phyloP scores from a whole-genome alignment of 2,113 vertebrate species.

The Gymnobelideus leadbeateri region DNA sequence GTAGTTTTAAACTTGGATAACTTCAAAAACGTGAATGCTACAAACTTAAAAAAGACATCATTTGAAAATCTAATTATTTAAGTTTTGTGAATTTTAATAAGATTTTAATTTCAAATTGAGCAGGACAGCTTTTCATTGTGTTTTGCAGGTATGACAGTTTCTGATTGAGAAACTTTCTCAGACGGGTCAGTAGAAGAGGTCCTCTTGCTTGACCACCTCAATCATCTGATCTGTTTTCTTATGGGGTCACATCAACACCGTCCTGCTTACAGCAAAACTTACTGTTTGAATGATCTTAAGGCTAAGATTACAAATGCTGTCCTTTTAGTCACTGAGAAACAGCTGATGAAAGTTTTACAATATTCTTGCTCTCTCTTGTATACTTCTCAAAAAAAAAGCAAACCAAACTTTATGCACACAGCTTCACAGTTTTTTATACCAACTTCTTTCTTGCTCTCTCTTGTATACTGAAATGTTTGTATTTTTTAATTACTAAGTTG shows the following conservation, averaged over 20 bases:
- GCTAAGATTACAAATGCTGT: background rate
- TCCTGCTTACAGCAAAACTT: background rate
- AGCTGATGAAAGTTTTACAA: background rate
- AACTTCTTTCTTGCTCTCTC: background rate
- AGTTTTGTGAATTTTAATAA: background rate
- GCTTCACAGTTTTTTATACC: background rate
- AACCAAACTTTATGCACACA: background rate
- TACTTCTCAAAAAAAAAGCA: background rate
- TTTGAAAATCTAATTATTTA: background rate
- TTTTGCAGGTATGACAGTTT: background rate
- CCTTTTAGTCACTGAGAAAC: background rate
- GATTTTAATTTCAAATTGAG: background rate
- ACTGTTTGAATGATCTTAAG: background rate
- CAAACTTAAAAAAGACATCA: background rate
- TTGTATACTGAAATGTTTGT: background rate
- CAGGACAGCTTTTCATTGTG: background rate
- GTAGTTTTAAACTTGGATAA: background rate
- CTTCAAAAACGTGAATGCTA: background rate
- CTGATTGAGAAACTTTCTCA: background rate
- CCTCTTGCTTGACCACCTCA: background rate
- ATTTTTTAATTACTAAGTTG: background rate
- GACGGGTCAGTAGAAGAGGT: background rate
- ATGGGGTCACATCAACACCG: background rate
- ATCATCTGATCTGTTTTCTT: background rate
- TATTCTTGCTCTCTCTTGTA: no score